phyloP scores from a whole-genome alignment of 2,888 invertebrate genomes.

The Andrena trimmerana region DNA sequence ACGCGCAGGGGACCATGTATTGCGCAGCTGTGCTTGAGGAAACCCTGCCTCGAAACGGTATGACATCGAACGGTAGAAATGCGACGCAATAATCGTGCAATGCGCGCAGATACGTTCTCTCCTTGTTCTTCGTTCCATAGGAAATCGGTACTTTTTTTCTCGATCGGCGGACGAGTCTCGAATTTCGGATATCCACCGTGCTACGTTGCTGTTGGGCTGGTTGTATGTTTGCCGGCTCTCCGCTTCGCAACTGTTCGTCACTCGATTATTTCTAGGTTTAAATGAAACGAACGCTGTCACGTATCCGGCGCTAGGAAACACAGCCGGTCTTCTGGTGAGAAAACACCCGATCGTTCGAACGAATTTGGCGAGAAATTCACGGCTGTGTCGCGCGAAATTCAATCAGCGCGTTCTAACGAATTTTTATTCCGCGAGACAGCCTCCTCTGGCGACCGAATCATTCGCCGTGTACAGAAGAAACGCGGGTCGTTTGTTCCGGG shows the following conservation, averaged over 20 bases:
- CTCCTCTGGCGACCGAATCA: conserved; percentile 1
- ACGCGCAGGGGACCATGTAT: neutral
- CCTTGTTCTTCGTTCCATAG: neutral
- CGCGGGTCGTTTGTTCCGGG: neutral
- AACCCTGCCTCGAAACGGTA: neutral
- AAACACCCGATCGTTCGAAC: conserved; percentile 19
- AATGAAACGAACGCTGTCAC: conserved; percentile 57
- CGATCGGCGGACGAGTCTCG: conserved; percentile 27
- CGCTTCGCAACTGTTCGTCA: conserved; percentile 33
- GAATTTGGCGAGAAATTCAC: conserved; percentile 28
- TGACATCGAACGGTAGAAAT: neutral
- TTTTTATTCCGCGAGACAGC: conserved; percentile 22
- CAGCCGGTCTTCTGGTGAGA: conserved; percentile 8
- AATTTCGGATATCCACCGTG: conserved; percentile 25
- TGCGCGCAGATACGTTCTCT: neutral
- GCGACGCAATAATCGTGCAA: neutral
- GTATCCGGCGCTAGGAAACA: neutral
- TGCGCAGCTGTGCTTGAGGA: neutral
- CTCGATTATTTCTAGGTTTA: conserved; percentile 62
- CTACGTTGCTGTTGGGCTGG: conserved; percentile 5
- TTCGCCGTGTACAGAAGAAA: neutral
- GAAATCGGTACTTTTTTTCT: conserved; percentile 12
- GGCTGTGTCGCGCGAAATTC: conserved; percentile 37
- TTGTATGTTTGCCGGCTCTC: conserved; percentile 40
- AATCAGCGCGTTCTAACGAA: conserved; percentile 33